These are phyloP conservation scores for Cyprinodon variegatus DNA, from an alignment of 2,113 vertebrate species.

Conservation along the genomic window DNA sequence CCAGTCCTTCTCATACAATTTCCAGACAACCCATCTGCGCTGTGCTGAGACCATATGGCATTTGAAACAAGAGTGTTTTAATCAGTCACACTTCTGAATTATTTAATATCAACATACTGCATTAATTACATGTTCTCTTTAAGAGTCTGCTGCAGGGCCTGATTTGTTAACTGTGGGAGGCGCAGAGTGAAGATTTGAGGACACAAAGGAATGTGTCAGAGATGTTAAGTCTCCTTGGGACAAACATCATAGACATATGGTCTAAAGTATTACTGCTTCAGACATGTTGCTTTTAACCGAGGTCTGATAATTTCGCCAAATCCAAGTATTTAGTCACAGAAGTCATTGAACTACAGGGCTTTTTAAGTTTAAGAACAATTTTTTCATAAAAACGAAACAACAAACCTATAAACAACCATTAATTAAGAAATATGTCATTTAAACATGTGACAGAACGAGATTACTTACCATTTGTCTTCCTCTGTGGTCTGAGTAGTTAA, in stretches of 20 bases:
- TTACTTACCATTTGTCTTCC: constrained; percentile 91
- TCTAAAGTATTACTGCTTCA: constrained; percentile 12
- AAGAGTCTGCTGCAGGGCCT: constrained; percentile 22
- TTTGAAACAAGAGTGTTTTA: constrained; percentile 61
- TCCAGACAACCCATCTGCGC: constrained; percentile 65
- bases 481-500: constrained; percentile 87
- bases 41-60: constrained; percentile 69
- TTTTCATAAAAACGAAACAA: not conserved
- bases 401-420: not conserved
- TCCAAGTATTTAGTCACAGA: not conserved
- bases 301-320: not conserved
- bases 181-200: not conserved
- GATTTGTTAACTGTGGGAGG: constrained; percentile 32
- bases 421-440: constrained; percentile 7
- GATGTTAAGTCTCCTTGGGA: not conserved
- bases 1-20: constrained; percentile 40
- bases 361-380: not conserved
- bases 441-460: not conserved
- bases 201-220: constrained; percentile 4
- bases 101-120: constrained; percentile 62
- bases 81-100: constrained; percentile 59
- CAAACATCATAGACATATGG: constrained; percentile 12
- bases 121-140: constrained; percentile 56
- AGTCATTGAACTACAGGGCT: not conserved
- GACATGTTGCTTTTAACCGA: not conserved